Evolutionary conservation across 2,113 vertebrate genomes (phyloP).

Genomic region (Thymallus thymallus): DNA sequence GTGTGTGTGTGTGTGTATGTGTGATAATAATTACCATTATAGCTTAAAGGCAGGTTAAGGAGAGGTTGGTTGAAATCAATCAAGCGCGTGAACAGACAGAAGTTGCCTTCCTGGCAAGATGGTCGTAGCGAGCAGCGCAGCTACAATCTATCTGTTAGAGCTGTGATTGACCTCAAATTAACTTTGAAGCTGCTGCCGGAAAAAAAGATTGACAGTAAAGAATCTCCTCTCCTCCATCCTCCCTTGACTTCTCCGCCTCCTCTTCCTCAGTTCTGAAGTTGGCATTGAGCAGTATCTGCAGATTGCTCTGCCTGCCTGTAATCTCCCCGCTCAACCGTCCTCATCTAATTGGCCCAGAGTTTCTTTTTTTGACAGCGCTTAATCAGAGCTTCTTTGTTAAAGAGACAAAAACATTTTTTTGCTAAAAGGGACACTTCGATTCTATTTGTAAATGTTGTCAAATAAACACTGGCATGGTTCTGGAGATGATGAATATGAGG

Average conservation of each 20-base stretch:
- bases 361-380: constrained; percentile 66
- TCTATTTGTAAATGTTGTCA: no score
- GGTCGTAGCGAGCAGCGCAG: not conserved
- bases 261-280: constrained; percentile 31
- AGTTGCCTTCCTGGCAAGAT: not conserved
- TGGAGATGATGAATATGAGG: no score
- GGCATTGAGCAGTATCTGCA: constrained; percentile 54
- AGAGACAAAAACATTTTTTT: no score
- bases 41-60: constrained; percentile 10
- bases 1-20: not conserved
- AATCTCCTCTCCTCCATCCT: not conserved
- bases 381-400: constrained; percentile 69
- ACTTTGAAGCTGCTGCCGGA: constrained; percentile 47
- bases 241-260: not conserved
- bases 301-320: constrained; percentile 52
- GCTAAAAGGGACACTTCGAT: constrained; percentile 22
- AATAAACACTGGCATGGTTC: no score
- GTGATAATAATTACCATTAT: constrained; percentile 17
- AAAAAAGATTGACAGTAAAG: constrained; percentile 20
- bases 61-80: constrained; percentile 25
- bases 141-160: constrained; percentile 13
- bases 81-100: constrained; percentile 8
- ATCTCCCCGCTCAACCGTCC: constrained; percentile 18
- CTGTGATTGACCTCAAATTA: constrained; percentile 54
- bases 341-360: constrained; percentile 66